A percentile compares a stretch with the other conserved stretches of the same genome.
These are phyloP conservation scores for Pararge aegeria DNA, from an alignment of 1,140 invertebrate species.

Conservation along the genomic window DNA sequence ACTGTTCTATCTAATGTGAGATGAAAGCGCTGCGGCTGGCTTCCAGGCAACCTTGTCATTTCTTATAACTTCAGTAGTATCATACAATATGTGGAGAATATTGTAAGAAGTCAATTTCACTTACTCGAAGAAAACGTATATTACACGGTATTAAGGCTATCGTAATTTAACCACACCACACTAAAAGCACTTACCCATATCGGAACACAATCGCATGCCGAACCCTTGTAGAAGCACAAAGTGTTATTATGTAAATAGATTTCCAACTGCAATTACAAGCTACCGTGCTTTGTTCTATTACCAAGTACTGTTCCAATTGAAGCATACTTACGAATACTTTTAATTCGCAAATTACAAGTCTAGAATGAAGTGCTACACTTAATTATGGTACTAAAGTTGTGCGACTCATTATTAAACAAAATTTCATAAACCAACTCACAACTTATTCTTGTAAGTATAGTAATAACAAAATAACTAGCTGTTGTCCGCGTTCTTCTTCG, in stretches of 20 bases:
- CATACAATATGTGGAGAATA: too few relatives aligned
- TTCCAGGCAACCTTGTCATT: too few relatives aligned
- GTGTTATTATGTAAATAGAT: slow-evolving; percentile 1
- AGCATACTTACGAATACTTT: neutral
- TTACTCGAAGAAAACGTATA: neutral
- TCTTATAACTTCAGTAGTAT: too few relatives aligned
- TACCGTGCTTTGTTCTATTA: neutral
- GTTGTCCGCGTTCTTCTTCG: too few relatives aligned
- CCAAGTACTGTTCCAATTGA: neutral
- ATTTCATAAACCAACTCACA: too few relatives aligned
- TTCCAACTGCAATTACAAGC: neutral
- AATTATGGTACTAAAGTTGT: too few relatives aligned
- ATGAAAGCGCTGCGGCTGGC: too few relatives aligned
- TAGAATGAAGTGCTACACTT: neutral
- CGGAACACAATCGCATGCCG: neutral
- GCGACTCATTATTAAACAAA: too few relatives aligned
- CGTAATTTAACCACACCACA: neutral
- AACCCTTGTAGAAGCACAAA: neutral
- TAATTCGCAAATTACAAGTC: neutral
- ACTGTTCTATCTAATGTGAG: too few relatives aligned
- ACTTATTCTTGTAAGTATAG: too few relatives aligned
- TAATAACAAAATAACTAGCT: too few relatives aligned
- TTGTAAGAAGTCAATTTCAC: too few relatives aligned
- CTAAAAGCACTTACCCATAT: neutral
- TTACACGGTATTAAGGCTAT: neutral